phyloP scores from a whole-genome alignment of 2,113 vertebrate genomes.

The Gorilla gorilla region DNA sequence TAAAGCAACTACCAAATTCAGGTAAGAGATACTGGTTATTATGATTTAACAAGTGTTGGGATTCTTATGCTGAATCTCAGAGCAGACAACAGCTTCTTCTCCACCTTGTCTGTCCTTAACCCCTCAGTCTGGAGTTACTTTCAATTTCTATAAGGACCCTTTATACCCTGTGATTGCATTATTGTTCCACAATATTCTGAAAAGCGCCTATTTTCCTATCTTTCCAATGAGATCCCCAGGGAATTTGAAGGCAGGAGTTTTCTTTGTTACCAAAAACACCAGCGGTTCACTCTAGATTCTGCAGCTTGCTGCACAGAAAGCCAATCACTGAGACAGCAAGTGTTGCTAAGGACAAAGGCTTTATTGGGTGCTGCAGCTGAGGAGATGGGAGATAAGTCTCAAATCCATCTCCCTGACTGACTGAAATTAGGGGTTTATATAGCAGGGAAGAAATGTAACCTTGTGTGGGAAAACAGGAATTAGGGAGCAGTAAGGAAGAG shows the following conservation, averaged over 20 bases:
- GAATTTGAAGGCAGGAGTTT: neutral
- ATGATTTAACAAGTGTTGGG: neutral
- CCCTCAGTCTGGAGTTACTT: neutral
- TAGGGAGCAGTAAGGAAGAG: too few relatives aligned
- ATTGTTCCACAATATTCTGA: neutral
- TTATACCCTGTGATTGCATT: neutral
- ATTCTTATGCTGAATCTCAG: too few relatives aligned
- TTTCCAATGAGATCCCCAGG: neutral
- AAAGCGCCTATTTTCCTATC: neutral
- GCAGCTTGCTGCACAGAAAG: too few relatives aligned
- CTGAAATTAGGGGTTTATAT: too few relatives aligned
- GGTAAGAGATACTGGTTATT: neutral
- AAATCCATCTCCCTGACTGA: too few relatives aligned
- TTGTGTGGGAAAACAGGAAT: too few relatives aligned
- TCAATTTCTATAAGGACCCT: neutral
- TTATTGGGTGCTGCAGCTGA: too few relatives aligned
- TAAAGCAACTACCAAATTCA: neutral
- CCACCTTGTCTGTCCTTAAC: neutral
- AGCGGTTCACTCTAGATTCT: too few relatives aligned
- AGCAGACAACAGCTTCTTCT: neutral
- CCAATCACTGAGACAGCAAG: too few relatives aligned
- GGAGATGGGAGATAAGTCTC: too few relatives aligned
- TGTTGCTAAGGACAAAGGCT: too few relatives aligned
- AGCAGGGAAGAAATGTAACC: too few relatives aligned
- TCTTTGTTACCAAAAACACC: neutral